Percentiles rank a stretch among this genome's conserved stretches.
Conservation (phyloP, 2,888 invertebrate species). For the Hirtodrosophila confusa region DNA sequence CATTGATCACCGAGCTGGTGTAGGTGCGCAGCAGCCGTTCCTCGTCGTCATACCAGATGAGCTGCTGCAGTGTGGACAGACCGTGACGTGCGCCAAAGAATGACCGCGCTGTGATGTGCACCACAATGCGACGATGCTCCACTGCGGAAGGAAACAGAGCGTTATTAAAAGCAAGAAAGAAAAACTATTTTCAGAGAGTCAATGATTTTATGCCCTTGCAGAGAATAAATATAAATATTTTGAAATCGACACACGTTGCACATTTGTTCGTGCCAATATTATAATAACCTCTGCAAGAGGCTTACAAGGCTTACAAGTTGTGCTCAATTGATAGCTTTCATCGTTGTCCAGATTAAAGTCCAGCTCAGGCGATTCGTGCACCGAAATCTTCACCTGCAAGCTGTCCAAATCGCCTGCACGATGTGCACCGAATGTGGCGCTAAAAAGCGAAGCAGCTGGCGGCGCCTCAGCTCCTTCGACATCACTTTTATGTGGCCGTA, state of each 20-base stretch:
- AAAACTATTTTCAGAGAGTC: no score
- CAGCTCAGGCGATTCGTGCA: conserved; percentile 86
- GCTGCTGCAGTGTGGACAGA: conserved; percentile 91
- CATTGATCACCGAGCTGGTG: conserved; percentile 88
- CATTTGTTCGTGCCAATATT: no score
- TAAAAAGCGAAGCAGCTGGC: conserved; percentile 49
- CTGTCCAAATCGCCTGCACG: conserved; percentile 80
- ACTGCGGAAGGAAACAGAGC: conserved; percentile 49
- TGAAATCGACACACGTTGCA: no score
- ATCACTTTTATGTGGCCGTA: conserved; percentile 29
- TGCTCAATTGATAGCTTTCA: conserved; percentile 89
- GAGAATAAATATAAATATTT: no score
- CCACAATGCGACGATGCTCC: conserved; percentile 85
- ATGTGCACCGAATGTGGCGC: conserved; percentile 61
- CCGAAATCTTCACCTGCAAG: conserved; percentile 84
- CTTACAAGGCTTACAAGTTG: conserved; percentile 84
- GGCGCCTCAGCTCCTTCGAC: conserved; percentile 32
- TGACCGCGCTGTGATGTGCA: conserved; percentile 87
- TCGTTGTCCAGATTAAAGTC: conserved; percentile 88
- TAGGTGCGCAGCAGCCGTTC: conserved; percentile 87
- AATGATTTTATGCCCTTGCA: no score
- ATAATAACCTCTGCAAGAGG: no score
- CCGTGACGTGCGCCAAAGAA: conserved; percentile 92
- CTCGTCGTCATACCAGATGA: conserved; percentile 91
- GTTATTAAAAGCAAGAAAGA: not conserved